Evolutionary conservation across 2,113 vertebrate genomes (phyloP).

Genomic region (Fukomys damarensis): DNA sequence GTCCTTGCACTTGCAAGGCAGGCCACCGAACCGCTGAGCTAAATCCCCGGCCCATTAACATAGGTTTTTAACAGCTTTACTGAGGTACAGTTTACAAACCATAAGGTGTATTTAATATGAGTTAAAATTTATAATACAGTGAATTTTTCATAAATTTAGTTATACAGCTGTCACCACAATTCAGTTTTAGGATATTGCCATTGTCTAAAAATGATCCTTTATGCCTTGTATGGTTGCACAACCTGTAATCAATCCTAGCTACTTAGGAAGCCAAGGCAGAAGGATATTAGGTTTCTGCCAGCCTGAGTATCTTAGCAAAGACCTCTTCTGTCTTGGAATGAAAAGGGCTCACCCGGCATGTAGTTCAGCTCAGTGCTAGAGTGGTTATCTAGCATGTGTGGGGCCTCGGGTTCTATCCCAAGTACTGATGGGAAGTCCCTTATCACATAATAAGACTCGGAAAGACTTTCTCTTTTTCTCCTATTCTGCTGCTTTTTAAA

Average conservation of each 20-base stretch:
- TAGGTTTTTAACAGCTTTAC: conserved; percentile 6
- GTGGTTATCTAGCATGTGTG: neutral
- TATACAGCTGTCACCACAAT: neutral
- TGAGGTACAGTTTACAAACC: neutral
- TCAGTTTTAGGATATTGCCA: neutral
- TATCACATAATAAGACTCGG: neutral
- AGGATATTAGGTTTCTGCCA: neutral
- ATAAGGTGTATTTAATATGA: neutral
- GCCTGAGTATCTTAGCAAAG: neutral
- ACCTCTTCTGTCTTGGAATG: neutral
- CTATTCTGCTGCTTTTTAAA: neutral
- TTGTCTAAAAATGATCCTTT: neutral
- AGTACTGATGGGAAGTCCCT: neutral
- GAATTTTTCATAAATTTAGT: conserved; percentile 5
- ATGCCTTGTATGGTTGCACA: neutral
- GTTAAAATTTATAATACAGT: neutral
- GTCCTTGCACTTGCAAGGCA: too few species aligned
- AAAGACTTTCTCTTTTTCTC: conserved; percentile 36
- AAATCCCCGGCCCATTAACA: too few species aligned
- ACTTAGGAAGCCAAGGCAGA: neutral
- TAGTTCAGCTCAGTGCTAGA: neutral
- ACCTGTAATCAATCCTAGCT: neutral
- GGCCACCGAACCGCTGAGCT: too few species aligned
- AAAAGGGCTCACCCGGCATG: neutral
- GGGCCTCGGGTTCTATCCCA: neutral